These are phyloP conservation scores for Catharus fuscescens DNA, from an alignment of 2,113 vertebrate species.

Conservation along the genomic window DNA sequence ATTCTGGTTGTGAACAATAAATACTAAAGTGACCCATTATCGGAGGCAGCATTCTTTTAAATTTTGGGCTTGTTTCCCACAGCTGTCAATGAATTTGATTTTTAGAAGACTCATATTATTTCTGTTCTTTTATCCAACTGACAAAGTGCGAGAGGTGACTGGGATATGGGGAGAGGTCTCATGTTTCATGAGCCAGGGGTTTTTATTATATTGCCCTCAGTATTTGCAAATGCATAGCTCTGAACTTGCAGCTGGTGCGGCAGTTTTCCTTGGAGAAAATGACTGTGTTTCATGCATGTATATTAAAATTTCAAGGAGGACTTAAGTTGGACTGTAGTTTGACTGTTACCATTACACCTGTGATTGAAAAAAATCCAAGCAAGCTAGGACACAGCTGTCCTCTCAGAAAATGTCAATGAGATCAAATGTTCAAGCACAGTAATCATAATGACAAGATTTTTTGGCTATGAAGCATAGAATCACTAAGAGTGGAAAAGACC, in stretches of 20 bases:
- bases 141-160: neutral
- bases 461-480: neutral
- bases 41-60: neutral
- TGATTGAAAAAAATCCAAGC: neutral
- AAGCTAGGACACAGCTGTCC: neutral
- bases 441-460: neutral
- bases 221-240: neutral
- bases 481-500: neutral
- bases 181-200: no score
- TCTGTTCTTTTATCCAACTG: neutral
- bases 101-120: neutral
- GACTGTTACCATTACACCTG: neutral
- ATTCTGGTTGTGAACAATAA: neutral
- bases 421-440: neutral
- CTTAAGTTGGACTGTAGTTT: neutral
- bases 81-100: neutral
- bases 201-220: neutral
- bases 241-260: neutral
- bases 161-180: no score
- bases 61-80: neutral
- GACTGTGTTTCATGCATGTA: accelerated
- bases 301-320: neutral
- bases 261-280: neutral
- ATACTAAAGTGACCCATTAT: neutral
- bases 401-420: neutral